Evolutionary conservation across 2,113 vertebrate species (phyloP).

Genomic region (Acanthisitta chloris): DNA sequence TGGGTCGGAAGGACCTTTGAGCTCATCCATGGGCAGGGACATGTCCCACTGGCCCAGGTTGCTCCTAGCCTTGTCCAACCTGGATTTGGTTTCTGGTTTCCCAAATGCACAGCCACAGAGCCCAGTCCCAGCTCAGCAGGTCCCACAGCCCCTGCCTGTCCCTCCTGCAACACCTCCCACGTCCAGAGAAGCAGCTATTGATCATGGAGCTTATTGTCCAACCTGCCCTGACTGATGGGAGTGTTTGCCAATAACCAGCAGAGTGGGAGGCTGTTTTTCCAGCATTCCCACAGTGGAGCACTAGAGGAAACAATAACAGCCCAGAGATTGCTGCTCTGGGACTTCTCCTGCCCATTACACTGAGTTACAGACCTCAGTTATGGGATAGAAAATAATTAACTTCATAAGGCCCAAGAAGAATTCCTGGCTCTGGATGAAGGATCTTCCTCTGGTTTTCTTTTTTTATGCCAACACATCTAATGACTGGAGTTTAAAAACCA

Average conservation of each 20-base stretch:
- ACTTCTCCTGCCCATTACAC: slow-evolving; percentile 62
- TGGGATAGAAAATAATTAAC: slow-evolving; percentile 62
- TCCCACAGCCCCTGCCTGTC: neutral
- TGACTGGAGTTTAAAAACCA: neutral
- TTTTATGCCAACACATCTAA: neutral
- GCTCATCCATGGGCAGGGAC: neutral
- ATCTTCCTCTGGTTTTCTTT: slow-evolving; percentile 2
- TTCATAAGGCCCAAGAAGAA: slow-evolving; percentile 52
- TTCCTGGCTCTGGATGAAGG: neutral
- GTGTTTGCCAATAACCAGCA: slow-evolving; percentile 28
- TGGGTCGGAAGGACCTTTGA: neutral
- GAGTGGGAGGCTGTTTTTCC: slow-evolving; percentile 31
- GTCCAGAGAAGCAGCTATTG: neutral
- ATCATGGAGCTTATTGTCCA: neutral
- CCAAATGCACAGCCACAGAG: neutral
- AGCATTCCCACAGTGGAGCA: slow-evolving; percentile 44
- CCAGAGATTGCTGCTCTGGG: slow-evolving; percentile 33
- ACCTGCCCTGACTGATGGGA: slow-evolving; percentile 53
- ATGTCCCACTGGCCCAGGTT: neutral
- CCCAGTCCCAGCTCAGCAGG: neutral
- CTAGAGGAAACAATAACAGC: slow-evolving; percentile 55
- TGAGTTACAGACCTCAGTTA: slow-evolving; percentile 62
- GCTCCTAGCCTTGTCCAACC: neutral
- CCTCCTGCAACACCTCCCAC: neutral
- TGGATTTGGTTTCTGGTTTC: neutral